A percentile compares a stretch with the other conserved stretches of the same genome.
phyloP scores from a whole-genome alignment of 2,797 vertebrate species.

The Momotus momota region DNA sequence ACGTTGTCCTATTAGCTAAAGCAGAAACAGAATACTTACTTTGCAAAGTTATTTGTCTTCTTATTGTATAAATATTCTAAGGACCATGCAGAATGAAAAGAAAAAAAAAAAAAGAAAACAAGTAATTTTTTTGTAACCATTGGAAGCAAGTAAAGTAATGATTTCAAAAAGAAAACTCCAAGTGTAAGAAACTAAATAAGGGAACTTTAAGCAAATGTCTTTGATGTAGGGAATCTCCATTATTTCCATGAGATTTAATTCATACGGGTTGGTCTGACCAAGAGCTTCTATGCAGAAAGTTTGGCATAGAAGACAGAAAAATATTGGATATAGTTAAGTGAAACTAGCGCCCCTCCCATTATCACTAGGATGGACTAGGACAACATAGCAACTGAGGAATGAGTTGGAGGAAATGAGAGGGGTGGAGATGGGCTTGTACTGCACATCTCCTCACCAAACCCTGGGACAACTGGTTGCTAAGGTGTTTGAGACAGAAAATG shows the following conservation, averaged over 20 bases:
- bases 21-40: slow-evolving; percentile 40
- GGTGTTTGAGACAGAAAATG: neutral
- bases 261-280: neutral
- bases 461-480: too few relatives aligned
- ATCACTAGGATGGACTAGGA: neutral
- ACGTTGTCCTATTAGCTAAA: neutral
- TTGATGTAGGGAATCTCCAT: neutral
- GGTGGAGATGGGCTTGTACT: neutral
- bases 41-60: neutral
- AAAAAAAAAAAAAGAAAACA: neutral
- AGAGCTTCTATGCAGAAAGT: neutral
- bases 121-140: neutral
- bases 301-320: neutral
- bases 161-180: neutral
- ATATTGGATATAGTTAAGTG: neutral
- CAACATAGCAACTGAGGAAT: neutral
- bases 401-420: neutral
- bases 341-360: neutral
- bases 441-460: neutral
- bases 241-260: neutral
- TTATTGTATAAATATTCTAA: slow-evolving; percentile 45
- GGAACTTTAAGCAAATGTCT: neutral
- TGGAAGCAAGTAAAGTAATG: neutral
- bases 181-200: neutral
- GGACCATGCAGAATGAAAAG: neutral